Percentiles rank a stretch among this genome's conserved stretches.
These are phyloP conservation scores for Smutsia temminckii DNA, from an alignment of 2,797 vertebrate genomes.

Conservation along the genomic window DNA sequence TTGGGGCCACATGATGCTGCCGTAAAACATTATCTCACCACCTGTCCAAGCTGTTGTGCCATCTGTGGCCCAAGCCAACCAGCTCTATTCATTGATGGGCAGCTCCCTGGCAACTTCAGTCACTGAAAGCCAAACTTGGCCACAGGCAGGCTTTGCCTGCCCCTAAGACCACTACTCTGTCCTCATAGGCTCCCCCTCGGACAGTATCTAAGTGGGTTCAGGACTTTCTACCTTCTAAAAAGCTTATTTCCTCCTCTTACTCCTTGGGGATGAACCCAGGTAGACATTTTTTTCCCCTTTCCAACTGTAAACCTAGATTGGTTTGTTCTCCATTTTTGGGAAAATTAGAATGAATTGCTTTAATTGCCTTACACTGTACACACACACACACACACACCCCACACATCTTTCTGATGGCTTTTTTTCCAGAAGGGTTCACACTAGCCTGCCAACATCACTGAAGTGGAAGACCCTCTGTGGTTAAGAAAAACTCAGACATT, in stretches of 20 bases:
- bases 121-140: neutral
- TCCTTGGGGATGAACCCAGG: neutral
- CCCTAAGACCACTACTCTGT: neutral
- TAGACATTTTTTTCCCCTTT: neutral
- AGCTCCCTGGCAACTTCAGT: neutral
- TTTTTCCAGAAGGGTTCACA: neutral
- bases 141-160: neutral
- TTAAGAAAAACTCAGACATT: neutral
- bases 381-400: neutral
- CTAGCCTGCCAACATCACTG: neutral
- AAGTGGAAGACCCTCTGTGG: neutral
- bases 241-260: neutral
- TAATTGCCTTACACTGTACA: neutral
- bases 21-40: neutral
- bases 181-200: neutral
- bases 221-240: neutral
- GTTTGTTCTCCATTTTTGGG: neutral
- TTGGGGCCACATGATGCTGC: neutral
- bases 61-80: constrained; percentile 30
- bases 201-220: neutral
- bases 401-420: neutral
- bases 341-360: constrained; percentile 31
- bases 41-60: constrained; percentile 19
- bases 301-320: neutral
- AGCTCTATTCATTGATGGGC: neutral